These are phyloP conservation scores for Condylostylus longicornis DNA, from an alignment of 1,140 invertebrate species.

Conservation along the genomic window DNA sequence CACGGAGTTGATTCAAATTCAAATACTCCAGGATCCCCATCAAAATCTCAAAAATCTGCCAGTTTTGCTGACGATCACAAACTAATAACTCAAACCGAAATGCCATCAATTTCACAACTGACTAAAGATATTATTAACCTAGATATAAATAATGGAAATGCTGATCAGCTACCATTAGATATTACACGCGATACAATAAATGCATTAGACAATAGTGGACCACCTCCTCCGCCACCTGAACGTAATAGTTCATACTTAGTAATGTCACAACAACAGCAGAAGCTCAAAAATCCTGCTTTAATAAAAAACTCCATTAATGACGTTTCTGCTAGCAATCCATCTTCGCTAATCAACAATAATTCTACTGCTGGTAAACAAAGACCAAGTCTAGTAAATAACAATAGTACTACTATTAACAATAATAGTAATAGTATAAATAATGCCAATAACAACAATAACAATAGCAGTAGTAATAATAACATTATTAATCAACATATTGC, in stretches of 20 bases:
- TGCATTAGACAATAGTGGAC: slow-evolving; percentile 20
- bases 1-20: slow-evolving; percentile 16
- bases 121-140: slow-evolving; percentile 21
- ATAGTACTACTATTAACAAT: slow-evolving; percentile 9
- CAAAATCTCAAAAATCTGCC: slow-evolving; percentile 29
- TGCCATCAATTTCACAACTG: slow-evolving; percentile 22
- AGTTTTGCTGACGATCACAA: slow-evolving; percentile 29
- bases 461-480: slow-evolving; percentile 15
- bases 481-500: slow-evolving; percentile 11
- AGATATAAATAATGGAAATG: neutral
- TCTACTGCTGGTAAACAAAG: slow-evolving; percentile 16
- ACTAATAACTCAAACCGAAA: slow-evolving; percentile 27
- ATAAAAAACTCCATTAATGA: no score
- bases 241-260: slow-evolving; percentile 66
- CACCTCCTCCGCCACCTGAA: slow-evolving; percentile 56
- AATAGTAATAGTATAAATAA: no score
- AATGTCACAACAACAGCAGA: slow-evolving; percentile 47
- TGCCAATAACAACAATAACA: slow-evolving; percentile 21
- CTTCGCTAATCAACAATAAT: slow-evolving; percentile 24
- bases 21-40: slow-evolving; percentile 26
- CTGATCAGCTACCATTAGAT: neutral
- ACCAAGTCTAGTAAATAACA: slow-evolving; percentile 16
- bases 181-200: slow-evolving; percentile 8
- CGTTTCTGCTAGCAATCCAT: slow-evolving; percentile 17
- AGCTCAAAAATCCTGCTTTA: slow-evolving; percentile 19